A percentile compares a stretch with the other conserved stretches of the same genome.
Conservation (phyloP, 2,797 vertebrate species). For the Balearica regulorum region DNA sequence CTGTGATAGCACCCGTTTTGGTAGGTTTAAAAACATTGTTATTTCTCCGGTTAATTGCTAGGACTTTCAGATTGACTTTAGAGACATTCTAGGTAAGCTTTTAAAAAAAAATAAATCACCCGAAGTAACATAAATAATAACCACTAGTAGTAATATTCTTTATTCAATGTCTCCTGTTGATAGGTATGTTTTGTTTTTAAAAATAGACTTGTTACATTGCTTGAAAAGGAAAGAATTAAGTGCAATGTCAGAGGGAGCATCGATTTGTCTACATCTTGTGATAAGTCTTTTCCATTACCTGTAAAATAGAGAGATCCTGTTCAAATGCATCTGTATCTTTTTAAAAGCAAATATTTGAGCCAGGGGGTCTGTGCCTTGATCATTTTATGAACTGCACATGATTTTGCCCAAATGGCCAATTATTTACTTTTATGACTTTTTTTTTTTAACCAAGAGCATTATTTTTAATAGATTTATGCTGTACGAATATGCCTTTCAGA, state of each 20-base stretch:
- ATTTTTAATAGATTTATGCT: background rate
- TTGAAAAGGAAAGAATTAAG: background rate
- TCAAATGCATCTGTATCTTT: background rate
- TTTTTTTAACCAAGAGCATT: background rate
- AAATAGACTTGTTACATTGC: background rate
- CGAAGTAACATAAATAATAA: background rate
- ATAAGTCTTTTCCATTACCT: background rate
- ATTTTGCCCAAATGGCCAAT: background rate
- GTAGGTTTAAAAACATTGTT: background rate
- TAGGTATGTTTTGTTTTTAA: background rate
- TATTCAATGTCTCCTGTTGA: background rate
- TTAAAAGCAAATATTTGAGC: background rate
- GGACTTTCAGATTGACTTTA: background rate
- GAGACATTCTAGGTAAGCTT: background rate
- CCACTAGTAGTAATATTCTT: background rate
- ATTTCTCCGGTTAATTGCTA: background rate
- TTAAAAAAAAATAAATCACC: background rate
- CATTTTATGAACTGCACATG: background rate
- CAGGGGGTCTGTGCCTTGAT: background rate
- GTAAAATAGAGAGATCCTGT: background rate
- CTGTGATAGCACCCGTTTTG: background rate
- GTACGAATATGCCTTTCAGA: background rate
- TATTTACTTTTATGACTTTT: background rate
- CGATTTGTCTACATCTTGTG: background rate
- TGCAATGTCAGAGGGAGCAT: rapidly evolving